Conservation (phyloP, 2,888 invertebrate species). For the Noctua janthina region DNA sequence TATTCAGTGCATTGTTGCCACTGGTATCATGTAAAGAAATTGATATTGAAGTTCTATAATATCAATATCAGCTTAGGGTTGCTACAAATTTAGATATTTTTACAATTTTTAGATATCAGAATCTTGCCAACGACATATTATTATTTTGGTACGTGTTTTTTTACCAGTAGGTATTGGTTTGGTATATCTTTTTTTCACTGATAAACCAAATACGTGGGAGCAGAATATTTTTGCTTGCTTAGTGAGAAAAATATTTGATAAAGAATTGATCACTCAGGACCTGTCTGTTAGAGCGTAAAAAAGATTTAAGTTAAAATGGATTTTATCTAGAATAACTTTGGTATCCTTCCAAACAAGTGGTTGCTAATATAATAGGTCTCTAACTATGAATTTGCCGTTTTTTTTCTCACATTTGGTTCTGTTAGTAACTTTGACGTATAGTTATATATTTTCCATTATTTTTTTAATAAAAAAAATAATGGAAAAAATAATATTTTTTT, state of each 20-base stretch:
- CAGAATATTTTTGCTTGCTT: slow-evolving; percentile 29
- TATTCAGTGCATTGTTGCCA: slow-evolving; percentile 31
- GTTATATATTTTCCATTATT: no score
- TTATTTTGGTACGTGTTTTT: slow-evolving; percentile 35
- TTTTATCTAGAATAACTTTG: neutral
- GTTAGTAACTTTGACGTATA: no score
- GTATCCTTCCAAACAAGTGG: neutral
- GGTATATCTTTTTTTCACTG: slow-evolving; percentile 11
- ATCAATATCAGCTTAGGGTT: slow-evolving; percentile 24
- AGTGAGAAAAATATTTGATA: slow-evolving; percentile 19
- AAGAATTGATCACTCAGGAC: slow-evolving; percentile 13
- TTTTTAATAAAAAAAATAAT: no score
- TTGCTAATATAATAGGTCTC: neutral
- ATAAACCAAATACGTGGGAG: slow-evolving; percentile 33
- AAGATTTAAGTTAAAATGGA: neutral
- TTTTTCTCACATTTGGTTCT: no score
- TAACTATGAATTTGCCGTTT: no score
- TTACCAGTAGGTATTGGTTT: slow-evolving; percentile 5
- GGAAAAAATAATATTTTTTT: no score
- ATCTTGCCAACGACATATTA: slow-evolving; percentile 30
- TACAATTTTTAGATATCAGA: slow-evolving; percentile 31
- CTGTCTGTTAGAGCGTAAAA: neutral
- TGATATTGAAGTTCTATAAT: slow-evolving; percentile 49
- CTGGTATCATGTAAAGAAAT: slow-evolving; percentile 33
- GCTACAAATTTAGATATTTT: slow-evolving; percentile 27